Conservation (phyloP, 2,888 invertebrate genomes). For the Trichogramma evanescens region DNA sequence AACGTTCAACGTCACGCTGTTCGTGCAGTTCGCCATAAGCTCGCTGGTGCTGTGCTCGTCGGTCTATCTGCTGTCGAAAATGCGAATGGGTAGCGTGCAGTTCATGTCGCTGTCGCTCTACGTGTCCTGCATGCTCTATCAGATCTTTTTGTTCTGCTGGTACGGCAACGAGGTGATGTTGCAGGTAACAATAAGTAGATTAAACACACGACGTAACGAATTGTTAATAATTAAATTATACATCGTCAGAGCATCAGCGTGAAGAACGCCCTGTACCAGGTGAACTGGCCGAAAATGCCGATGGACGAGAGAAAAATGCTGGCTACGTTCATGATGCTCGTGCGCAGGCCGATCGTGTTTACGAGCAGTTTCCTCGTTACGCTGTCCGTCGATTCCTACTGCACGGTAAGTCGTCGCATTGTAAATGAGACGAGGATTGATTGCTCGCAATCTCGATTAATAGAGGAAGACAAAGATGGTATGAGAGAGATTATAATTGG, state of each 20-base stretch:
- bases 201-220: background rate
- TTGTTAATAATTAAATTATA: background rate
- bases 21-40: constrained; percentile 28
- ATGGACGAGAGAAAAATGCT: constrained; percentile 24
- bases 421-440: background rate
- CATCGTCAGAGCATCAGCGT: constrained; percentile 27
- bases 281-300: constrained; percentile 29
- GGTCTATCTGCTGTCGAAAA: constrained; percentile 26
- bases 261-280: constrained; percentile 27
- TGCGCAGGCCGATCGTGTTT: constrained; percentile 28
- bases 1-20: constrained; percentile 17
- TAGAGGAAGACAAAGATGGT: no score
- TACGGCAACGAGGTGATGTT: constrained; percentile 31
- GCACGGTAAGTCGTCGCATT: constrained; percentile 24
- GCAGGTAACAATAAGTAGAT: constrained; percentile 21
- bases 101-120: constrained; percentile 25
- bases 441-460: background rate
- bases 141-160: constrained; percentile 34
- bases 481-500: background rate
- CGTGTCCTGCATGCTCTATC: constrained; percentile 27
- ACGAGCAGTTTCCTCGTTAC: constrained; percentile 29
- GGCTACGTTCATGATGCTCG: constrained; percentile 27
- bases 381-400: constrained; percentile 32
- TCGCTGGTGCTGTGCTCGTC: constrained; percentile 27
- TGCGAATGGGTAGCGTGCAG: constrained; percentile 23